phyloP scores from a whole-genome alignment of 2,113 vertebrate genomes.

The Nibea albiflora region DNA sequence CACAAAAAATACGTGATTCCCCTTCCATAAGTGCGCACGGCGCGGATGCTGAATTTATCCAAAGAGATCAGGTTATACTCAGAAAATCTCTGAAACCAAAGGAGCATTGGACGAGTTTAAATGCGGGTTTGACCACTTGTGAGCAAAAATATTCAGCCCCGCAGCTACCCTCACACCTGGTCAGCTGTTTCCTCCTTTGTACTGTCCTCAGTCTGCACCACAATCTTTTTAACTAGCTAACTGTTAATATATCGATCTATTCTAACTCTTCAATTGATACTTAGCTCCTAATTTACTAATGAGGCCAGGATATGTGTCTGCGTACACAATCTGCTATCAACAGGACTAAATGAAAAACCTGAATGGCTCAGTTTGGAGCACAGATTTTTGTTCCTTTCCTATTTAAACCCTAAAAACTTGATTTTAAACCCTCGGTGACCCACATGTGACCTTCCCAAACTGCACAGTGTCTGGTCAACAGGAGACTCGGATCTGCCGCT shows the following conservation, averaged over 20 bases:
- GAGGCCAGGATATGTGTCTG: not conserved
- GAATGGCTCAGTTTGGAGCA: not conserved
- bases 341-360: not conserved
- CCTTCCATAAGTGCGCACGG: too few species aligned
- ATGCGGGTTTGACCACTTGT: not conserved
- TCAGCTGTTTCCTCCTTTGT: not conserved
- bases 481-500: constrained; percentile 48
- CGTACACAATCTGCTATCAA: not conserved
- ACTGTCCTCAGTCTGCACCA: not conserved
- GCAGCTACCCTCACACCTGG: not conserved
- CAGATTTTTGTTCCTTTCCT: not conserved
- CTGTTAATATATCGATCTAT: too few species aligned
- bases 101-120: not conserved
- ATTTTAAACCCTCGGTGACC: constrained; percentile 45
- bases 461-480: constrained; percentile 11
- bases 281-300: not conserved
- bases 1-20: not conserved
- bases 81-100: not conserved
- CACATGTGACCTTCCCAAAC: constrained; percentile 44
- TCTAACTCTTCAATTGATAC: too few species aligned
- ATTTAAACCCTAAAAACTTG: not conserved
- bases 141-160: not conserved
- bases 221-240: too few species aligned
- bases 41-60: not conserved
- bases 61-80: not conserved